Conservation (phyloP, 2,113 vertebrate species). For the Steatornis caripensis region DNA sequence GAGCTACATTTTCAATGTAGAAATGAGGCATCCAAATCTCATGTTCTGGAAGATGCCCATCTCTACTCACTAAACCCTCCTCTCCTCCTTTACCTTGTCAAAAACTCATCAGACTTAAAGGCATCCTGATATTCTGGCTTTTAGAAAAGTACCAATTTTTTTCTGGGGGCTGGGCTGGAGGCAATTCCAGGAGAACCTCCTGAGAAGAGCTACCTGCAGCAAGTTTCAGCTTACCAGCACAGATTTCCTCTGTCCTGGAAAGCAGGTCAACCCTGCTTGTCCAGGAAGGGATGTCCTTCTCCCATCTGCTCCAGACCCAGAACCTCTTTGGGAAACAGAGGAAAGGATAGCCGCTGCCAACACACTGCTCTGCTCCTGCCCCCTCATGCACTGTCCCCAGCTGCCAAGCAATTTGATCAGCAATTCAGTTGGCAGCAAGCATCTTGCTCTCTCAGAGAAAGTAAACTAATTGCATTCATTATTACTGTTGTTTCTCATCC, state of each 20-base stretch:
- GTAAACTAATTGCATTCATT: slow-evolving; percentile 51
- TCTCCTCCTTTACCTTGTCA: background rate
- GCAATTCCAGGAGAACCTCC: background rate
- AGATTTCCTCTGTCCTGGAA: background rate
- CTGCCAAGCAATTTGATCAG: slow-evolving; percentile 21
- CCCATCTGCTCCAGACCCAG: background rate
- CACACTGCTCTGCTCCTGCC: background rate
- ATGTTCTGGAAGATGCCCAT: background rate
- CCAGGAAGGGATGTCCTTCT: background rate
- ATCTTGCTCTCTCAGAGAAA: slow-evolving; percentile 34
- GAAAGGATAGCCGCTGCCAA: background rate
- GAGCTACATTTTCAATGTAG: background rate
- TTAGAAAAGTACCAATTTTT: background rate
- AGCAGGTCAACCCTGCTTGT: background rate
- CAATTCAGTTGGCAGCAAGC: slow-evolving; percentile 24
- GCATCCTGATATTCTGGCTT: background rate
- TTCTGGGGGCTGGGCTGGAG: background rate
- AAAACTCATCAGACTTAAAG: background rate
- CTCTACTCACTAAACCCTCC: background rate
- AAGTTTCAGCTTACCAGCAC: background rate
- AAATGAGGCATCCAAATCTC: background rate
- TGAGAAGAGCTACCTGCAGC: background rate
- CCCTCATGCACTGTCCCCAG: background rate
- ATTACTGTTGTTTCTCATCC: slow-evolving; percentile 29
- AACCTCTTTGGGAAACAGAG: background rate